A percentile compares a stretch with the other conserved stretches of the same genome.
Conservation (phyloP, 2,888 invertebrate genomes). For the Dynastes hyllus region DNA sequence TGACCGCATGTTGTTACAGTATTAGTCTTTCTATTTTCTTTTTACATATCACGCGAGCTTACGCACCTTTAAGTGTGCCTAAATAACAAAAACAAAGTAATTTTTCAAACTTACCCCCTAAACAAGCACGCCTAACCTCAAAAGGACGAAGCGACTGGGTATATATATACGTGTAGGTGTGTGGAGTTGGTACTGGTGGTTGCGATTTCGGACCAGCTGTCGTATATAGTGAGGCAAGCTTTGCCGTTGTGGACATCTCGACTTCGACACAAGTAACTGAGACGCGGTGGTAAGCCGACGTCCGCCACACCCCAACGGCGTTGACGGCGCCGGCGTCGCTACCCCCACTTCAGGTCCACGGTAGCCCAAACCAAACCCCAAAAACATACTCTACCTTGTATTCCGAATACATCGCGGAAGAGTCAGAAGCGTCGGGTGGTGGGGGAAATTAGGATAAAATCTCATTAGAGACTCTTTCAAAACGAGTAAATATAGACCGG, state of each 20-base stretch:
- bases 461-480: constrained; percentile 49
- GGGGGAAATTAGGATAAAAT: constrained; percentile 52
- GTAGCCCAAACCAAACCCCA: constrained; percentile 48
- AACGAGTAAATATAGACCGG: constrained; percentile 47
- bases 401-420: constrained; percentile 36
- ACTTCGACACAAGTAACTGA: constrained; percentile 68
- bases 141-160: constrained; percentile 17
- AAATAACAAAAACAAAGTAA: not conserved
- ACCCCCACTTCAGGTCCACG: constrained; percentile 58
- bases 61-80: not conserved
- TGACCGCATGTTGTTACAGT: too few species aligned
- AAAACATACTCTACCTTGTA: constrained; percentile 50
- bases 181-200: constrained; percentile 29
- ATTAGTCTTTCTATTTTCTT: not conserved
- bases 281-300: constrained; percentile 66
- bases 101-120: constrained; percentile 34
- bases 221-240: constrained; percentile 43
- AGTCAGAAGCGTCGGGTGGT: constrained; percentile 27
- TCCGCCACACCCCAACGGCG: constrained; percentile 70
- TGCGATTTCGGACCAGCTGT: constrained; percentile 43
- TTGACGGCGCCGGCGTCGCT: constrained; percentile 67
- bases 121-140: constrained; percentile 38
- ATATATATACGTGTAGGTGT: constrained; percentile 17
- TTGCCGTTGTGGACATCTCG: constrained; percentile 61
- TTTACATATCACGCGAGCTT: not conserved